Percentiles rank a stretch among this genome's conserved stretches.
phyloP scores from a whole-genome alignment of 2,797 vertebrate genomes.

The Yasuhikotakia modesta region DNA sequence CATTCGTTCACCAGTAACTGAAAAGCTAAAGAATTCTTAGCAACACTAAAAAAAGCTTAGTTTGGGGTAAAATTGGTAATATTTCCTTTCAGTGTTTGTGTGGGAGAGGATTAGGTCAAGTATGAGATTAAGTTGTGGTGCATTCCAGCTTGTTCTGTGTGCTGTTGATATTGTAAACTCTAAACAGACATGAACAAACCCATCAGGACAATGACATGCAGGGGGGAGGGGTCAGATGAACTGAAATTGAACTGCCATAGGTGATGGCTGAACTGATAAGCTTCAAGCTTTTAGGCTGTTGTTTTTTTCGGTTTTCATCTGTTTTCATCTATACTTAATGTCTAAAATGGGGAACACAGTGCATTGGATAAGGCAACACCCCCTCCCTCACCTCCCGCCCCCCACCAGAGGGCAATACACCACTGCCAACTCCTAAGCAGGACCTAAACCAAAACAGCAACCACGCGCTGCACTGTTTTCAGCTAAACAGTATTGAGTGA shows the following conservation, averaged over 20 bases:
- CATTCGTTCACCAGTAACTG: background rate
- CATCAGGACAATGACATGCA: slow-evolving; percentile 37
- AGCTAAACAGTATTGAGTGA: slow-evolving; percentile 79
- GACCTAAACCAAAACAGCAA: slow-evolving; percentile 66
- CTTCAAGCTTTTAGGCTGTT: slow-evolving; percentile 18
- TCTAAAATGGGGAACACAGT: slow-evolving; percentile 6
- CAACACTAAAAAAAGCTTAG: slow-evolving; percentile 18
- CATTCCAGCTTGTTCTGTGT: slow-evolving; percentile 39
- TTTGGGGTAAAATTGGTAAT: slow-evolving; percentile 7
- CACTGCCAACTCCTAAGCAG: slow-evolving; percentile 63
- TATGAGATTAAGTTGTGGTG: slow-evolving; percentile 17
- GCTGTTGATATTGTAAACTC: slow-evolving; percentile 60
- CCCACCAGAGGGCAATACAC: slow-evolving; percentile 60
- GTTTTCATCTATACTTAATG: background rate
- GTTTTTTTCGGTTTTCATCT: slow-evolving; percentile 1
- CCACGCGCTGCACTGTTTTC: slow-evolving; percentile 71
- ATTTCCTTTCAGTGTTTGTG: slow-evolving; percentile 11
- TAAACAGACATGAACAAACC: slow-evolving; percentile 53
- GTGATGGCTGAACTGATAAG: slow-evolving; percentile 23
- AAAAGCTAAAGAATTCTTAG: background rate
- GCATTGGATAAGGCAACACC: slow-evolving; percentile 43
- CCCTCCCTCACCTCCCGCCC: background rate
- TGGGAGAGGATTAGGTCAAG: slow-evolving; percentile 25
- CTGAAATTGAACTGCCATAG: slow-evolving; percentile 18
- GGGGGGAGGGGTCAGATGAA: background rate